A percentile compares a stretch with the other conserved stretches of the same genome.
These are phyloP conservation scores for Gambusia holbrooki DNA, from an alignment of 2,113 vertebrate species.

Conservation along the genomic window DNA sequence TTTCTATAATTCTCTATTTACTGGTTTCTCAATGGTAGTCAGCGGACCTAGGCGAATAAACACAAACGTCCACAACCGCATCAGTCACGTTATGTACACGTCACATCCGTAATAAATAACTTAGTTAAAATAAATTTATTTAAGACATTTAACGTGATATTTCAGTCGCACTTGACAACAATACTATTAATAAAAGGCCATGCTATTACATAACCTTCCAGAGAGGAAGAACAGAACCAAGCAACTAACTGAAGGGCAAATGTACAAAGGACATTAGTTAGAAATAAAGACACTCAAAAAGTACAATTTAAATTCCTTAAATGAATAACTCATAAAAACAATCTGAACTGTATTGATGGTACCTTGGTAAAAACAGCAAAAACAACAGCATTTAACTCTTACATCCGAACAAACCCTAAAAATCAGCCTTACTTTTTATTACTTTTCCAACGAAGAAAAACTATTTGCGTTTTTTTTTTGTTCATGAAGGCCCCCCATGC, in stretches of 20 bases:
- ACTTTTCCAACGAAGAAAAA: too few relatives aligned
- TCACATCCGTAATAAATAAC: constrained; percentile 48
- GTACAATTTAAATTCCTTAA: too few relatives aligned
- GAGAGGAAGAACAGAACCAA: neutral
- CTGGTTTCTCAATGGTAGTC: neutral
- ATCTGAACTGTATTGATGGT: neutral
- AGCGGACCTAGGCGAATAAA: accelerated
- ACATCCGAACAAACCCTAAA: too few relatives aligned
- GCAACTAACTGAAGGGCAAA: neutral
- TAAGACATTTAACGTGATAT: neutral
- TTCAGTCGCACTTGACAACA: neutral
- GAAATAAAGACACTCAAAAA: too few relatives aligned
- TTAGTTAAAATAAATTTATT: neutral
- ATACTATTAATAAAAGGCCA: neutral
- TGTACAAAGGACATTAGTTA: too few relatives aligned
- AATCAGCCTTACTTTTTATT: too few relatives aligned
- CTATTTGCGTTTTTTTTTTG: too few relatives aligned
- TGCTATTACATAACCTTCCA: neutral
- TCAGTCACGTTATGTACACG: neutral
- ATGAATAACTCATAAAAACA: neutral
- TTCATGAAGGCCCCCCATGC: too few relatives aligned
- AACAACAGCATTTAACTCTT: too few relatives aligned
- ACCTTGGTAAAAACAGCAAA: too few relatives aligned
- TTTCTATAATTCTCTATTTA: neutral
- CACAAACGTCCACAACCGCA: neutral